Base-by-base conservation (phyloP, 2,797 vertebrate species). In the Sternarchorhynchus goeldii region DNA sequence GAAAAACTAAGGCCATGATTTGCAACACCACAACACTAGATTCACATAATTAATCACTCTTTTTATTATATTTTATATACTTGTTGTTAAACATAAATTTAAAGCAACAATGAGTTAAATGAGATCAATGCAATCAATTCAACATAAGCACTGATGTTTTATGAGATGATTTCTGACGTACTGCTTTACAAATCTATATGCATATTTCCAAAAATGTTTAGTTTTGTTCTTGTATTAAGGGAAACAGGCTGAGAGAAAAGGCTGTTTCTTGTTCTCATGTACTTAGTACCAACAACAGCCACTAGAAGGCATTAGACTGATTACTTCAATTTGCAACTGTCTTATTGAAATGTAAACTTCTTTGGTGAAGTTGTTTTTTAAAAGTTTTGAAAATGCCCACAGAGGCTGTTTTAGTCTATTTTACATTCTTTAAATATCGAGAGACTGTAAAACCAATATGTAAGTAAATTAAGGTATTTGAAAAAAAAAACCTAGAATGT, bases 261-360 rank as follows among this genome's bases (percentile, higher is more conserved):
- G n/a, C n/a, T 64, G n/a, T 10, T 29, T 29, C 69, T 32, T 29
- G 41, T 20, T 34, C 39, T 29, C 45, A 12, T 50, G 14, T 32
- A 17, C 32, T 39, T 79, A 86, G 65, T 88, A 71, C 82, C 85
- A 14, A 10, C 29, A 29, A 81, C 73, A 75, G 84, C 83, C 88
- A 88, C 86, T 87, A 87, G 85, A 65, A 86, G 86, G 86, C 87
- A 75, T 80, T 18, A 67, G 39, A 64, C 39, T 65, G 65, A 80
- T 76, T 78, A 55, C 63, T 53, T 63, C 25, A 25, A 74, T 74
- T 50, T 59, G 36, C 12, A 8, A 31, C 18, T 41, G 53, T 21
- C 63, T 59, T n/a, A 36, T 18, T 69, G 21, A 12, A 3, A 8
- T 36, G 2, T 36, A 21, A 4, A 5, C 2, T 36, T 20, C 5